Evolutionary conservation across 2,113 vertebrate genomes (phyloP).

Genomic region (Edolisoma coerulescens): DNA sequence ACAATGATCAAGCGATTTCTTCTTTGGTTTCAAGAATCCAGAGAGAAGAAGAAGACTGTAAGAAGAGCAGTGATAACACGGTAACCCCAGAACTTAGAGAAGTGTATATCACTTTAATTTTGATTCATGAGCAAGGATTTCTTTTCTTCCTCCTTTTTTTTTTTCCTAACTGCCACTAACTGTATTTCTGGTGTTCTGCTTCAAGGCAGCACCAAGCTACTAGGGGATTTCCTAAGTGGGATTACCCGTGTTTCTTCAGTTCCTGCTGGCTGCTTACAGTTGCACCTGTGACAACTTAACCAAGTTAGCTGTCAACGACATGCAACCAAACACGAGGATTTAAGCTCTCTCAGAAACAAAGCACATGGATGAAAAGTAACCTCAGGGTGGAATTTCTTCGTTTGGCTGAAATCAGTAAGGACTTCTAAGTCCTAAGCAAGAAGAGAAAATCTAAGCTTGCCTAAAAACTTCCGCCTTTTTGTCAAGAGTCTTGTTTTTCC

Average conservation of each 20-base stretch:
- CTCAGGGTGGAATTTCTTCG: neutral
- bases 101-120: neutral
- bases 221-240: constrained; percentile 39
- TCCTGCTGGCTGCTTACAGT: neutral
- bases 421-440: neutral
- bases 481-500: neutral
- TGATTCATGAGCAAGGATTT: neutral
- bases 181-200: constrained; percentile 9
- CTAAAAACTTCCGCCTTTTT: neutral
- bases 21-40: neutral
- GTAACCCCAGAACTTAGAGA: neutral
- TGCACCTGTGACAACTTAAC: constrained; percentile 35
- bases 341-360: neutral
- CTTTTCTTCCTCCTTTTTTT: neutral
- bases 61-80: neutral
- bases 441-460: neutral
- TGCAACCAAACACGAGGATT: neutral
- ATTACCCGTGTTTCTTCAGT: constrained; percentile 3
- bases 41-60: neutral
- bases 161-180: constrained; percentile 2
- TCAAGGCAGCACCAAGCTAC: neutral
- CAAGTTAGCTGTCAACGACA: neutral
- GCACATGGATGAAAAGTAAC: neutral
- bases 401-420: neutral
- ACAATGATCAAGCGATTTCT: neutral